These are phyloP conservation scores for Tortrix viridana DNA, from an alignment of 2,888 invertebrate genomes.

Conservation along the genomic window DNA sequence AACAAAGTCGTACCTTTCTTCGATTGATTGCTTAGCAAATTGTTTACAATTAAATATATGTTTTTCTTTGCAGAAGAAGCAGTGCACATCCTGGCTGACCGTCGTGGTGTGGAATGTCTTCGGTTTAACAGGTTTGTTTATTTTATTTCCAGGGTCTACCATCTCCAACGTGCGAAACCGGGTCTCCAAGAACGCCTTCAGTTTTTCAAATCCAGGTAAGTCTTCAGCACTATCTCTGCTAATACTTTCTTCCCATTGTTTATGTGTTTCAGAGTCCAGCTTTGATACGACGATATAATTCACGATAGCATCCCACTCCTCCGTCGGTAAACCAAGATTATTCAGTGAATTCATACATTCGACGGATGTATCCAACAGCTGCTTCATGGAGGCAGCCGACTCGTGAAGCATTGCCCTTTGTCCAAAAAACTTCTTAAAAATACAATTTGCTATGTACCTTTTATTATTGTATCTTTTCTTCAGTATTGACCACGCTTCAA, in stretches of 20 bases:
- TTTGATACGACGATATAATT: background rate
- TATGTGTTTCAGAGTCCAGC: background rate
- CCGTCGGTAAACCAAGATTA: background rate
- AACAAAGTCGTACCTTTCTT: slow-evolving; percentile 4
- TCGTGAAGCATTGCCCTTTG: background rate
- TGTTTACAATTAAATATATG: slow-evolving; percentile 5
- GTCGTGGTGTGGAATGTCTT: slow-evolving; percentile 3
- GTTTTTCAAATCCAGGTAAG: slow-evolving; percentile 2
- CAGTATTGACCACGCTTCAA: too few relatives aligned
- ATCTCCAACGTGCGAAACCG: slow-evolving; percentile 10
- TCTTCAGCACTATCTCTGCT: background rate
- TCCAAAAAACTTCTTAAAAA: slow-evolving; percentile 3
- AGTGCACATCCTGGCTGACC: background rate
- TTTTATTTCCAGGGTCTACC: slow-evolving; percentile 6
- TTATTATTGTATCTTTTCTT: too few relatives aligned
- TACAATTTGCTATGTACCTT: too few relatives aligned
- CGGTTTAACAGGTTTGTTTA: slow-evolving; percentile 5
- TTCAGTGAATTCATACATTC: slow-evolving; percentile 4
- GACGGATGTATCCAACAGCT: background rate
- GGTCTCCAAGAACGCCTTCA: slow-evolving; percentile 1
- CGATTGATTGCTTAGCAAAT: slow-evolving; percentile 1
- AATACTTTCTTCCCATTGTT: slow-evolving; percentile 6
- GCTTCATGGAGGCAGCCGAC: background rate
- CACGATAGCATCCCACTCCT: background rate
- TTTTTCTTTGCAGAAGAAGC: slow-evolving; percentile 1